phyloP scores from a whole-genome alignment of 2,113 vertebrate species.

The Tonatia bakeri region DNA sequence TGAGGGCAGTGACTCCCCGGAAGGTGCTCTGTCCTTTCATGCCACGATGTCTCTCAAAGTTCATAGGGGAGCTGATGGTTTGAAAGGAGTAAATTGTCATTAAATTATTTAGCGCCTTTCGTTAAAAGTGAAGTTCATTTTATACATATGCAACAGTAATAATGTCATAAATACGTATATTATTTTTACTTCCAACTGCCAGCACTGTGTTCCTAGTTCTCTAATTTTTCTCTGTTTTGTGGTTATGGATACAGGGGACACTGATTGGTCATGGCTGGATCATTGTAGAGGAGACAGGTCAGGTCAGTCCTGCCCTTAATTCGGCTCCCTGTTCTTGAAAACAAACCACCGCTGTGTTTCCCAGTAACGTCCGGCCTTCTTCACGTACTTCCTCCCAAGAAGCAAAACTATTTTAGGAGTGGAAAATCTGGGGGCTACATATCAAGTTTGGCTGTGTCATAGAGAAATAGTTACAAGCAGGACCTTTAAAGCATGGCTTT shows the following conservation, averaged over 20 bases:
- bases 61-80: neutral
- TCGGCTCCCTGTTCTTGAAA: neutral
- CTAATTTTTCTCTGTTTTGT: neutral
- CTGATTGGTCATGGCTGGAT: neutral
- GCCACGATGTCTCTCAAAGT: neutral
- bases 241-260: neutral
- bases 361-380: neutral
- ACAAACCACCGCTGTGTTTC: neutral
- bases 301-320: neutral
- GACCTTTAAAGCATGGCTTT: neutral
- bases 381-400: neutral
- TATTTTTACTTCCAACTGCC: neutral
- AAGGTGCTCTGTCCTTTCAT: too few relatives aligned
- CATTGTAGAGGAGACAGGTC: neutral
- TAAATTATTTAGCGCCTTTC: neutral
- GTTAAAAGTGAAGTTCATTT: neutral
- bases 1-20: neutral
- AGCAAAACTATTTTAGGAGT: neutral
- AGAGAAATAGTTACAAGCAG: constrained; percentile 6
- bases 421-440: neutral
- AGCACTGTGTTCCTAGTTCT: neutral
- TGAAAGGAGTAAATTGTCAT: neutral
- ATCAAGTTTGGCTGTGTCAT: neutral
- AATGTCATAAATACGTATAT: neutral
- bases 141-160: neutral